phyloP scores from a whole-genome alignment of 2,888 invertebrate genomes.

The Lymantria dispar region DNA sequence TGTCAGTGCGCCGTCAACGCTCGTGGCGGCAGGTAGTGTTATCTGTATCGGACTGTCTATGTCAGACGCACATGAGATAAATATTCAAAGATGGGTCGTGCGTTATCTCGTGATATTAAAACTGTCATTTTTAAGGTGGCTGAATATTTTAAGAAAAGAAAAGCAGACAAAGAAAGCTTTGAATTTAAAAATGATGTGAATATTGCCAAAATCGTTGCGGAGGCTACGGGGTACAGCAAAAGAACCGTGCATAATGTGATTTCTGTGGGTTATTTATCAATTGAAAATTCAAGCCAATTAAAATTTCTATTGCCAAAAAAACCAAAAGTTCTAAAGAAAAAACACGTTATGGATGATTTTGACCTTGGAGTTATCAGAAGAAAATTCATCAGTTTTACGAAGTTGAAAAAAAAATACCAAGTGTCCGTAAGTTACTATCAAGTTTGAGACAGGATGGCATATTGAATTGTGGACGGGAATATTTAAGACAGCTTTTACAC shows the following conservation, averaged over 20 bases:
- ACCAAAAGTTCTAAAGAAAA: constrained; percentile 1
- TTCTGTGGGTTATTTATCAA: constrained; percentile 1
- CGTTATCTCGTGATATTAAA: constrained; percentile 11
- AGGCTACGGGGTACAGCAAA: constrained; percentile 1
- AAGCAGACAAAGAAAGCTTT: constrained; percentile 9
- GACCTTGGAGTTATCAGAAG: constrained; percentile 12
- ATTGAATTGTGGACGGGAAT: constrained; percentile 10
- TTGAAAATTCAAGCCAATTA: constrained; percentile 3
- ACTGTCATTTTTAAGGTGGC: constrained; percentile 8
- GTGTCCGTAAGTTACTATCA: constrained; percentile 1
- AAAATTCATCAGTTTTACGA: constrained; percentile 14
- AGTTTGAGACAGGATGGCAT: constrained; percentile 3
- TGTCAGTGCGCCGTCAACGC: not conserved
- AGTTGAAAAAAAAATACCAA: constrained; percentile 8
- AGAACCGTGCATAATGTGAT: constrained; percentile 7
- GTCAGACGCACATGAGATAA: constrained; percentile 6
- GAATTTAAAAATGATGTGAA: constrained; percentile 13
- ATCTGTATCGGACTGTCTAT: constrained; percentile 1
- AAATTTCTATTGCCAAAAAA: constrained; percentile 5
- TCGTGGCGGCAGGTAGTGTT: constrained; percentile 1
- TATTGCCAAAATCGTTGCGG: constrained; percentile 7
- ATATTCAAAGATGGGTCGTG: constrained; percentile 12
- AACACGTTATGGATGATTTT: constrained; percentile 9
- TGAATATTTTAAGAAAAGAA: constrained; percentile 10
- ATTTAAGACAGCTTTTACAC: constrained; percentile 9